Evolutionary conservation across 2,797 vertebrate genomes (phyloP), one percentile per base, ranked within the genome.

Genomic region (Acridotheres tristis): DNA sequence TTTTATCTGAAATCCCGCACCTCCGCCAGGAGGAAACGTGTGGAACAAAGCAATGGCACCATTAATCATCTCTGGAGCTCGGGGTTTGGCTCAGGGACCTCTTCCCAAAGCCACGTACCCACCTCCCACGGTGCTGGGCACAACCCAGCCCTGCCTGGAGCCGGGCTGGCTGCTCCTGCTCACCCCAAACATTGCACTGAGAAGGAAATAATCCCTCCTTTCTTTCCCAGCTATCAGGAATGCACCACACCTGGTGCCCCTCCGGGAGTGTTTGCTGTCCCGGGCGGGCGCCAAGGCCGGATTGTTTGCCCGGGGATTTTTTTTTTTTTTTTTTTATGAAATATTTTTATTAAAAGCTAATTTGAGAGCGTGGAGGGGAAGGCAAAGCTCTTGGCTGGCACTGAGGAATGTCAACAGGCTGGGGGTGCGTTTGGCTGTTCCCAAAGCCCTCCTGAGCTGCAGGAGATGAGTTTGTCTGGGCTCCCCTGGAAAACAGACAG

Each of bases 191-290:
- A 2, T 4, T 1, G 30, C 72, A 7, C 2, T 0, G 10, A 62
- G 40, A 48, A 26, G 65, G 76, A 65, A 84, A 95, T 48, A 92
- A 94, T 81, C 58, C 42, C 34, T 92, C 89, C 63, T 91, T 92
- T 94, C 85, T 89, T 87, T 40, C 2, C 78, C 15, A 5, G 81
- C 74, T 57, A 25, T 58, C 91, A 79, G 85, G 96, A 93, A 93
- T 89, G 91, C 69, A n/a, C 58, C 87, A 34, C 94, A 81, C 94
- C 94, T 96, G 86, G 63, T 88, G 87, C 67, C 81, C 80, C 84
- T 90, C 18, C 0, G 30, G 63, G 40, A 92, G 84, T 92, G 92
- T 95, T 96, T 96, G 94, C 95, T 10, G 51, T 93, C 90, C 87
- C 0, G n/a, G n/a, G 71, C 29, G 4, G 91, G 54, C 2, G 50